These are phyloP conservation scores for Nephila pilipes DNA, from an alignment of 1,140 invertebrate species.

Conservation along the genomic window DNA sequence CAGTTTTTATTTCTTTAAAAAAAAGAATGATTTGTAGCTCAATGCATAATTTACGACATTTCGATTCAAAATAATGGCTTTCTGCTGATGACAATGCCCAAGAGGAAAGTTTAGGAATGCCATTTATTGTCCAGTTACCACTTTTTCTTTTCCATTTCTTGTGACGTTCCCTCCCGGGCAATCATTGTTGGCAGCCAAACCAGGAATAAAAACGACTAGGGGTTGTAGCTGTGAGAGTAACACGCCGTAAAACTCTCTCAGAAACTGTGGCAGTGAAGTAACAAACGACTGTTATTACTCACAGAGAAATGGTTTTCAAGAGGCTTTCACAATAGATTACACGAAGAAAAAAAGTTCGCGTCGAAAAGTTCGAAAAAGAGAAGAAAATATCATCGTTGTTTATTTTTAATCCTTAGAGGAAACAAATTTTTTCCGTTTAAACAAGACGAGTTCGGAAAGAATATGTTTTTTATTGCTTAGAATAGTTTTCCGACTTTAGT, in stretches of 20 bases:
- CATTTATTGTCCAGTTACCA: constrained; percentile 19
- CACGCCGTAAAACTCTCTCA: constrained; percentile 19
- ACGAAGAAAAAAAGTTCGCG: not conserved
- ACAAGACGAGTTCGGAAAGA: not conserved
- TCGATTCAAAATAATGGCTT: not conserved
- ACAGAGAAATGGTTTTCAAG: constrained; percentile 49
- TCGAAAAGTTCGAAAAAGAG: not conserved
- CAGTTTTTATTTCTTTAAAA: no score
- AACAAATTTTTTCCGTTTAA: not conserved
- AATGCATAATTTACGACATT: not conserved
- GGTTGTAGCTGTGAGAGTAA: not conserved
- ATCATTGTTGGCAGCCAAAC: constrained; percentile 35
- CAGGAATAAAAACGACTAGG: constrained; percentile 27
- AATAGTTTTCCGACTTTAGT: not conserved
- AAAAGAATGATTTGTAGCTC: not conserved
- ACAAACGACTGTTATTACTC: constrained; percentile 57
- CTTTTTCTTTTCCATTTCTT: not conserved
- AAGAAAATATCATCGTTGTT: not conserved
- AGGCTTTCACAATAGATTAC: constrained; percentile 33
- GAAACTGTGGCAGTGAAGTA: constrained; percentile 1
- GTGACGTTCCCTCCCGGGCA: not conserved
- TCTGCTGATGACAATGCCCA: not conserved
- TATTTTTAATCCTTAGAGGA: not conserved
- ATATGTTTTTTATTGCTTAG: not conserved
- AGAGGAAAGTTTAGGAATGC: not conserved